phyloP scores from a whole-genome alignment of 2,797 vertebrate genomes.

The Myoxocephalus aenaeus region DNA sequence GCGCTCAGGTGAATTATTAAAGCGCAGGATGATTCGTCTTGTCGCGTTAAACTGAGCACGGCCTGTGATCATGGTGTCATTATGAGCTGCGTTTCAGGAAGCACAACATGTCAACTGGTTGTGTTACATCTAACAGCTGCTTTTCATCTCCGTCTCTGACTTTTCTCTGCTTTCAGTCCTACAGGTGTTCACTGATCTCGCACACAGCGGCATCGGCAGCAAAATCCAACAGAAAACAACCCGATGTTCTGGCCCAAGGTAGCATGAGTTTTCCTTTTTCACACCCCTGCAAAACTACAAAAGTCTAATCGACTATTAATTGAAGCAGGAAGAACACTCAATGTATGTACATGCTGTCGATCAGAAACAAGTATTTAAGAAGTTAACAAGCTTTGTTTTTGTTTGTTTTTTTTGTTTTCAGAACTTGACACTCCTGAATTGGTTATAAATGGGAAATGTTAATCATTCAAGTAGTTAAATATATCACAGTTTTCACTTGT shows the following conservation, averaged over 20 bases:
- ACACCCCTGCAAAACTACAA: slow-evolving; percentile 53
- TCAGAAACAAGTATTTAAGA: slow-evolving; percentile 63
- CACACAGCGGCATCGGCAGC: slow-evolving; percentile 4
- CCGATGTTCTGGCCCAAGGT: slow-evolving; percentile 60
- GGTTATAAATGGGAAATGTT: slow-evolving; percentile 67
- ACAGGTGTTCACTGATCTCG: slow-evolving; percentile 59
- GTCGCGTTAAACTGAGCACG: slow-evolving; percentile 75
- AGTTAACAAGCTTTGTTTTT: slow-evolving; percentile 58
- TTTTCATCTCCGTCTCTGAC: slow-evolving; percentile 61
- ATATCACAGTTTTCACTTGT: slow-evolving; percentile 62
- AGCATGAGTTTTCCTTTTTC: slow-evolving; percentile 47
- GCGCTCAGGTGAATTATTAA: slow-evolving; percentile 80
- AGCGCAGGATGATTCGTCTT: slow-evolving; percentile 76
- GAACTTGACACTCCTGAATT: slow-evolving; percentile 44
- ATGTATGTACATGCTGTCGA: slow-evolving; percentile 54
- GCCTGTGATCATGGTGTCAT: slow-evolving; percentile 80
- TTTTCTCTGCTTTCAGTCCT: slow-evolving; percentile 62
- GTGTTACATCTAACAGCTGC: slow-evolving; percentile 70
- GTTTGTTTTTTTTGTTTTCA: slow-evolving; percentile 21
- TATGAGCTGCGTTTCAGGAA: slow-evolving; percentile 61
- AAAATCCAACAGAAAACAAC: slow-evolving; percentile 39
- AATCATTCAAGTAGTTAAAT: slow-evolving; percentile 66
- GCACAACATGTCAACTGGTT: slow-evolving; percentile 71
- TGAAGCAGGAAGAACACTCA: slow-evolving; percentile 56
- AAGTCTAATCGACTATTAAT: slow-evolving; percentile 63